Base-by-base conservation (phyloP, 2,113 vertebrate species). In the Chrysochloris asiatica region DNA sequence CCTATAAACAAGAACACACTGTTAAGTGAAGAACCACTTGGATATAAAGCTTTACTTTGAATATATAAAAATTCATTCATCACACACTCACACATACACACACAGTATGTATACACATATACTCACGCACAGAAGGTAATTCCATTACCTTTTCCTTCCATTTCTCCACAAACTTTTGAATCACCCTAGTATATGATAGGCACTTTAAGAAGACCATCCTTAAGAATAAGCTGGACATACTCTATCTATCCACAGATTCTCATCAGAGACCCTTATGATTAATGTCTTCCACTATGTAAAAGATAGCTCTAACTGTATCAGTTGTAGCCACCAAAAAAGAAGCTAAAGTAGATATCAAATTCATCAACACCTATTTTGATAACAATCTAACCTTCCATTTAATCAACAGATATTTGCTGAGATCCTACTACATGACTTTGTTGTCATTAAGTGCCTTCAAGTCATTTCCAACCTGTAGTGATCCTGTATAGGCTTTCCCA, bases 1-100 rank as follows among this genome's bases (percentile, higher is more conserved):
- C 95, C 99, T 99, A 95, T 17, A 97, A 97, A 94, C 24, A 52
- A 80, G 92, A 92, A 73, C 92, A 75, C 4, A 65, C 0, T 61
- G 84, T 45, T 50, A 92, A 92, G n/a, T 90, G 24, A 90, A 63
- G 67, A 28, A 79, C 11, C 33, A 91, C 56, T 76, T 89, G 30
- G 30, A 56, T 19, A 83, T 6, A 71, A 0, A 45, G 26, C 30
- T 85, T 86, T 69, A 72, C 17, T 77, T 85, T 83, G 22, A 8
- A 83, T 10, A 0, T 22, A 69, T 0, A 94, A 11, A 4, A 71
- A 79, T 59, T 45, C 14, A 81, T 65, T 79, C 38, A 12, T 8
- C 38, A n/a, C n/a, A n/a, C n/a, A n/a, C n/a, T n/a, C n/a, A n/a
- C n/a, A n/a, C n/a, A n/a, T n/a, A n/a, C n/a, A n/a, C n/a, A n/a